Percentiles rank a stretch among this genome's conserved stretches.
These are phyloP conservation scores for Xerus inauris DNA, from an alignment of 2,113 vertebrate genomes.

Conservation along the genomic window DNA sequence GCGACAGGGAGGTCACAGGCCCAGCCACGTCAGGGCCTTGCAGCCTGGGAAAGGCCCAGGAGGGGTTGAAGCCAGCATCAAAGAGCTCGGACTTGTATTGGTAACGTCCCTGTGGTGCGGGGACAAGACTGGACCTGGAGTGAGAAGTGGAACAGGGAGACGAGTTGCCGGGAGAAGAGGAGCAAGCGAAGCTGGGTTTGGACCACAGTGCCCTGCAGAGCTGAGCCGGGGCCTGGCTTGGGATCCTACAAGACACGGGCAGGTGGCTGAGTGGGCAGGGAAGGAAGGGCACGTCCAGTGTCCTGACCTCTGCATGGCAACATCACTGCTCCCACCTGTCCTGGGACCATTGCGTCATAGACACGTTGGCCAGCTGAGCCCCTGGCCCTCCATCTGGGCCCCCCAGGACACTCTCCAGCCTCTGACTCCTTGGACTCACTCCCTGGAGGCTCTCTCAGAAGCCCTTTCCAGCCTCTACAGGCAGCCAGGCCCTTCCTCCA, in stretches of 20 bases:
- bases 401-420: background rate
- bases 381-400: background rate
- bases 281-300: too few relatives aligned
- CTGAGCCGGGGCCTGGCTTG: rapidly evolving
- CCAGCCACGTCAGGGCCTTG: rapidly evolving
- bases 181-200: too few relatives aligned
- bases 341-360: background rate
- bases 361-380: background rate
- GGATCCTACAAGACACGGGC: too few relatives aligned
- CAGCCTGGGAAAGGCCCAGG: background rate
- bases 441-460: background rate
- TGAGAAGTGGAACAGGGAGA: too few relatives aligned
- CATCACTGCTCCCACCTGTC: background rate
- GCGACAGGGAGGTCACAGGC: background rate
- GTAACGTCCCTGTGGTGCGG: background rate
- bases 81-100: background rate
- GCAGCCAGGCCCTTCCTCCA: background rate
- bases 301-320: rapidly evolving
- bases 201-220: rapidly evolving
- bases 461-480: rapidly evolving
- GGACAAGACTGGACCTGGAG: background rate
- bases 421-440: background rate
- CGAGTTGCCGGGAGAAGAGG: rapidly evolving
- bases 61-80: background rate
- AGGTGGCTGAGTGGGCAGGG: too few relatives aligned